phyloP scores from a whole-genome alignment of 2,113 vertebrate genomes.

The Rhodinocichla rosea region DNA sequence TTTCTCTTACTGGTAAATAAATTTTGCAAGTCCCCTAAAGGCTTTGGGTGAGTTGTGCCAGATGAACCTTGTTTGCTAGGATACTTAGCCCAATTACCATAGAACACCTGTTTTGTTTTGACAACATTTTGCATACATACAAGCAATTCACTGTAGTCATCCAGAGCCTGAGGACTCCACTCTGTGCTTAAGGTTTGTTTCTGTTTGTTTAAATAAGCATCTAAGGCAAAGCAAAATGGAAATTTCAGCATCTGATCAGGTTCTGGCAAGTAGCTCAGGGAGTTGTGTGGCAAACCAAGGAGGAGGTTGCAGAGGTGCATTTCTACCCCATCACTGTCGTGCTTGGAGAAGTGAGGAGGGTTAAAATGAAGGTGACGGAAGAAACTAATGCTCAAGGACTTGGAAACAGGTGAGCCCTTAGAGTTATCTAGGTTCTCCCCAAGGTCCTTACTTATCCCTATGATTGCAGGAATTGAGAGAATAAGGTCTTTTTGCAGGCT shows the following conservation, averaged over 20 bases:
- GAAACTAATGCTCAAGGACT: background rate
- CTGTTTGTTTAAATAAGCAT: background rate
- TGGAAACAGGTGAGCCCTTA: background rate
- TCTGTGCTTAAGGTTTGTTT: background rate
- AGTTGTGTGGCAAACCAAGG: background rate
- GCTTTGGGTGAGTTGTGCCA: background rate
- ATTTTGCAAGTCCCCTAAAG: background rate
- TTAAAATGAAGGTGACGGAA: background rate
- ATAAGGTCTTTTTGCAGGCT: background rate
- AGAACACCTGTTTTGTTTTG: conserved; percentile 23
- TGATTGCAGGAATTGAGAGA: background rate
- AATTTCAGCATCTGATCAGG: background rate
- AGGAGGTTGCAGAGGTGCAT: background rate
- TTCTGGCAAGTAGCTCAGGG: background rate
- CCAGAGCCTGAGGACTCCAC: background rate
- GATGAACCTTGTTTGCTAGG: conserved; percentile 16
- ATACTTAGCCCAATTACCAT: background rate
- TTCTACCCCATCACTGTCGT: background rate
- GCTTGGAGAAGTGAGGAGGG: background rate
- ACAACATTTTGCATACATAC: background rate
- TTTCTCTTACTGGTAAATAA: background rate
- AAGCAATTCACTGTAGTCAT: background rate
- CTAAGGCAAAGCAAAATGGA: background rate
- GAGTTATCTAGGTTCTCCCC: background rate
- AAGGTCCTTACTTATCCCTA: background rate